A percentile compares a stretch with the other conserved stretches of the same genome.
Evolutionary conservation across 2,888 invertebrate genomes (phyloP).

Genomic region (Ceriagrion tenellum): DNA sequence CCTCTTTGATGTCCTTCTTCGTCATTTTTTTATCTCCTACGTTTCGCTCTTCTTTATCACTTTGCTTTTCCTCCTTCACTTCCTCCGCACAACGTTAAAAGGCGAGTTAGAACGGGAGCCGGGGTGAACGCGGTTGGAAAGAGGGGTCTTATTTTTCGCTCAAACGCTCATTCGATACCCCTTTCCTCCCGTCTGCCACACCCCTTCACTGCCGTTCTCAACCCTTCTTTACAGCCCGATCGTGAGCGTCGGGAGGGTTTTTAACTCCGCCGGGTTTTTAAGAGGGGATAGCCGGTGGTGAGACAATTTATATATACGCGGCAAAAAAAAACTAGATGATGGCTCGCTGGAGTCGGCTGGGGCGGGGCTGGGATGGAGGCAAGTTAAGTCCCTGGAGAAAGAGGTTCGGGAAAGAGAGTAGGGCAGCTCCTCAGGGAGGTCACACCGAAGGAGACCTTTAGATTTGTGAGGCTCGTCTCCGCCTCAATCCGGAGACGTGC

Average conservation of each 20-base stretch:
- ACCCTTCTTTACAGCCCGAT: background rate
- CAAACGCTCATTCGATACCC: background rate
- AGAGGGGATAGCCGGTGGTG: background rate
- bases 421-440: background rate
- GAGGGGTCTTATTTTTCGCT: background rate
- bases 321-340: background rate
- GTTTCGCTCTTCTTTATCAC: background rate
- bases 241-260: background rate
- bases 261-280: background rate
- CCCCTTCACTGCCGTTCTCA: background rate
- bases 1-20: background rate
- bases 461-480: constrained; percentile 9
- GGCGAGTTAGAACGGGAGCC: background rate
- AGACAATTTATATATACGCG: background rate
- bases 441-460: background rate
- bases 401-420: background rate
- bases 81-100: background rate
- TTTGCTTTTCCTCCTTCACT: background rate
- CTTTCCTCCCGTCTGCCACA: background rate
- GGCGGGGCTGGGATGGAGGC: background rate
- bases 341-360: background rate
- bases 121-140: background rate
- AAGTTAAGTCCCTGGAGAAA: background rate
- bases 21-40: background rate
- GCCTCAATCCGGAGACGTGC: background rate